Conservation (phyloP, 2,888 invertebrate genomes). For the Apamea sordens region DNA sequence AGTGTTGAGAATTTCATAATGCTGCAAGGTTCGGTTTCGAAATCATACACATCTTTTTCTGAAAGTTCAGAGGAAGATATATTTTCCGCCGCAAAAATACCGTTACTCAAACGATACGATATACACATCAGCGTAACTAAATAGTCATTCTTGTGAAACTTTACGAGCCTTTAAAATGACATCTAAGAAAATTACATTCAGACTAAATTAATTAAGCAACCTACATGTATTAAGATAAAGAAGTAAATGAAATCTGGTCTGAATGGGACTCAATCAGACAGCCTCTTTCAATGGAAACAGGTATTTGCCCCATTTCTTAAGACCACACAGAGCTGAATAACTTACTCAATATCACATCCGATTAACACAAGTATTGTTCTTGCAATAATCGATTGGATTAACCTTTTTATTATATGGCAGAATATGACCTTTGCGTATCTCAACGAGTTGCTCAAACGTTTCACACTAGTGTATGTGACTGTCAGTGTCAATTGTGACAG, state of each 20-base stretch:
- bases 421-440: conserved; percentile 45
- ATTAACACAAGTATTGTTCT: conserved; percentile 43
- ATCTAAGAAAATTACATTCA: not conserved
- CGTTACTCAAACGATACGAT: too few relatives aligned
- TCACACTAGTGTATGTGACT: conserved; percentile 13
- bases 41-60: conserved; percentile 27
- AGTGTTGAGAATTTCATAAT: conserved; percentile 12
- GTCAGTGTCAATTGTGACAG: conserved; percentile 34
- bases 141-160: not conserved
- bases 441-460: conserved; percentile 38
- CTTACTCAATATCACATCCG: conserved; percentile 20
- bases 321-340: not conserved
- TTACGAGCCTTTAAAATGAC: not conserved
- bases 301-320: not conserved
- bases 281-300: not conserved
- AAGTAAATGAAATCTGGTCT: not conserved
- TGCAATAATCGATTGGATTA: conserved; percentile 56
- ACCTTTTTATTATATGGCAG: conserved; percentile 52
- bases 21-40: conserved; percentile 34
- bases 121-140: not conserved
- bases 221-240: not conserved
- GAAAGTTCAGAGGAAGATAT: not conserved
- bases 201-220: not conserved
- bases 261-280: too few relatives aligned
- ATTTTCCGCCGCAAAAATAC: not conserved